phyloP scores from a whole-genome alignment of 2,113 vertebrate genomes.

The Aythya baeri region DNA sequence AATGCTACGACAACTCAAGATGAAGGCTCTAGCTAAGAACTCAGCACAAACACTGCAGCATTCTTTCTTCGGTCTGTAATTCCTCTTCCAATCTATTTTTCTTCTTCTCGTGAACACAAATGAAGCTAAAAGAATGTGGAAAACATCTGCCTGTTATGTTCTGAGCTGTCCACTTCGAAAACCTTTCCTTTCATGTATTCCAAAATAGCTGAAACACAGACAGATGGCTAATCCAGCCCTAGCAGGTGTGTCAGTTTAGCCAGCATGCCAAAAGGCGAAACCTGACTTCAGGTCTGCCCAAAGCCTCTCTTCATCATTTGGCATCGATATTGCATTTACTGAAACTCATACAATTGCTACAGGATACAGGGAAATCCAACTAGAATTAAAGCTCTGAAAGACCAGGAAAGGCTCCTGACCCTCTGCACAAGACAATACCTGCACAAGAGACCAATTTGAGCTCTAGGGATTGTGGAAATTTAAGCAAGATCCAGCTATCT shows the following conservation, averaged over 20 bases:
- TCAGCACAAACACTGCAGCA: not conserved
- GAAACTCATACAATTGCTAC: not conserved
- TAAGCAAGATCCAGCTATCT: not conserved
- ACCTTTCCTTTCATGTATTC: not conserved
- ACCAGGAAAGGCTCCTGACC: not conserved
- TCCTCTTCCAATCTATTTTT: not conserved
- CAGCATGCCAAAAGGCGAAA: not conserved
- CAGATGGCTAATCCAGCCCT: not conserved
- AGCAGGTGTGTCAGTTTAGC: not conserved
- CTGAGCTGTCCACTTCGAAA: not conserved
- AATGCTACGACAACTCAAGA: not conserved
- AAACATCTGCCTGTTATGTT: not conserved
- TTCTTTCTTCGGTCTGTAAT: not conserved
- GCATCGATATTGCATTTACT: not conserved
- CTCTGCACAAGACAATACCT: not conserved
- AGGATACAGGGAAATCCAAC: not conserved
- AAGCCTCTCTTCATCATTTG: not conserved
- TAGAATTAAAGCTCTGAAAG: conserved; percentile 9
- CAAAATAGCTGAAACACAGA: not conserved
- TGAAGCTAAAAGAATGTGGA: not conserved
- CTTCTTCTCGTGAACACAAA: not conserved
- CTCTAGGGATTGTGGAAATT: not conserved
- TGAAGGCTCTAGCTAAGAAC: not conserved
- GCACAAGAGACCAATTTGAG: not conserved
- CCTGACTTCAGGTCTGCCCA: not conserved